Base-by-base conservation (phyloP, 1,140 invertebrate species). In the Aphidius ervi region DNA sequence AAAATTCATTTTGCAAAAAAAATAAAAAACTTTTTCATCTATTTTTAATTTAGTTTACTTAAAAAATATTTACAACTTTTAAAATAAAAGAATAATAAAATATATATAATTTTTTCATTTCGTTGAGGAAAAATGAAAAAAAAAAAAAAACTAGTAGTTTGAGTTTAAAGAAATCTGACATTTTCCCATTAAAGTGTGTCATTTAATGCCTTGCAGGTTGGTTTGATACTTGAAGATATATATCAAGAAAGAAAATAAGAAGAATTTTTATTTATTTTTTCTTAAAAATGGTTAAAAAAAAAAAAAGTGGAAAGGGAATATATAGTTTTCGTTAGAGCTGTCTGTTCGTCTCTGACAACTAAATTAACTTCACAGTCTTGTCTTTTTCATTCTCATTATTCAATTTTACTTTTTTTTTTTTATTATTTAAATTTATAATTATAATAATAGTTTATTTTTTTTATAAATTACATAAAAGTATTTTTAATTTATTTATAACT, bases 291-390 rank as follows among this genome's bases (percentile, higher is more conserved):
- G 31, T 43, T 31, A 9, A 40, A 54, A 46, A 40, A 45, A 43
- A 47, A 62, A 16, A 39, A 45, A 46, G 7, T 41, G 49, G 6
- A 37, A 53, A 8, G n/a, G 43, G 46, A 41, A 57, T 42, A 56
- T 46, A 56, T 59, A 56, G 58, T 58, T 58, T 46, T 41, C 56
- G 56, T 48, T 49, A 16, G 23, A 64, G 53, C 56, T 40, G 56
- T 59, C 62, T 62, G 56, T 49, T 60, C 46, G 61, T 56, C 23
- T 31, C 67, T 70, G 71, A 72, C 70, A 74, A 71, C 70, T 67
- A 70, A 73, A 75, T 73, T 73, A 75, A 74, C 69, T 73, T 70
- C 68, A 69, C 63, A 65, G 64, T 68, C 60, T 56, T 60, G 46
- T 56, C 40, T 58, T 57, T 63, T 66, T 52, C 59, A 62, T 53